Conservation (phyloP, 2,113 vertebrate genomes). For the Lates calcarifer region DNA sequence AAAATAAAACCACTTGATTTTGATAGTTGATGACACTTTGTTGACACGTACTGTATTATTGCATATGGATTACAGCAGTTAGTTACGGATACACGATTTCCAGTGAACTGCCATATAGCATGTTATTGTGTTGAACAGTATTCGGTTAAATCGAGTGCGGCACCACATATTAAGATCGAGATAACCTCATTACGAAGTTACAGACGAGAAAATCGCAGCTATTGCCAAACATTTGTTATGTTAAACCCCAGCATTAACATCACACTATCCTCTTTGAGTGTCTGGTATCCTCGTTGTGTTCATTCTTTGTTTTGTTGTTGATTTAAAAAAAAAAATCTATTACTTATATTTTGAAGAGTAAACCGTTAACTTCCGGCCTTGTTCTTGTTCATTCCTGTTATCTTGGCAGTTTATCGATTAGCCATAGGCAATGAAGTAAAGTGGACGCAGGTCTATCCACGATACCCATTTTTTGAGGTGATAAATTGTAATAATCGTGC, state of each 20-base stretch:
- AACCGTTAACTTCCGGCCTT: neutral
- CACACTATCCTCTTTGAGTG: neutral
- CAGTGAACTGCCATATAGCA: neutral
- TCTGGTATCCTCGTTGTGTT: neutral
- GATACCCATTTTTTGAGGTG: too few species aligned
- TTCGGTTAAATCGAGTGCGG: too few species aligned
- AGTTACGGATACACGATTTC: neutral
- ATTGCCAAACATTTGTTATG: too few species aligned
- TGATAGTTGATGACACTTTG: neutral
- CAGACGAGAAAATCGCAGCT: neutral
- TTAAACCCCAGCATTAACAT: neutral
- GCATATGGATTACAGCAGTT: neutral
- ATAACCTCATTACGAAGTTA: too few species aligned
- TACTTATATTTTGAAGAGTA: conserved; percentile 20
- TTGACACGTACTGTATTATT: neutral
- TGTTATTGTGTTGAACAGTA: neutral
- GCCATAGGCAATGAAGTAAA: neutral
- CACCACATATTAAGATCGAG: too few species aligned
- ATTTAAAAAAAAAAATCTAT: too few species aligned
- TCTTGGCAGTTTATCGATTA: neutral
- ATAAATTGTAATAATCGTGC: too few species aligned
- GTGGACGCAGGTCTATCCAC: too few species aligned
- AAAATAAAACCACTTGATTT: conserved; percentile 43
- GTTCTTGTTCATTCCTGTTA: neutral
- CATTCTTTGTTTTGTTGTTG: too few species aligned